Evolutionary conservation across 2,113 vertebrate species (phyloP).

Genomic region (Reinhardtius hippoglossoides): DNA sequence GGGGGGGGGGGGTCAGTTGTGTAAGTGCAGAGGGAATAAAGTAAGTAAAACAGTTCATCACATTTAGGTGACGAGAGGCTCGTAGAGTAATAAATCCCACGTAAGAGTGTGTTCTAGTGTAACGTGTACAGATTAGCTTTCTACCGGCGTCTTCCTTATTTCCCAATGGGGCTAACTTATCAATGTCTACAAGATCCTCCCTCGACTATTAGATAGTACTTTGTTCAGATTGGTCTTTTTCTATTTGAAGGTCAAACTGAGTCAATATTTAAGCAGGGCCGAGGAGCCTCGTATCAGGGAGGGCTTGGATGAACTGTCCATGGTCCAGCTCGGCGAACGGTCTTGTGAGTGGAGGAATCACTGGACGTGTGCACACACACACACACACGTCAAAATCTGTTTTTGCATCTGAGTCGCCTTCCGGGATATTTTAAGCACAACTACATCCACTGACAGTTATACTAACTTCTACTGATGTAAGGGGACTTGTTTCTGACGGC

Average conservation of each 20-base stretch:
- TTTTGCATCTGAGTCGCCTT: slow-evolving; percentile 8
- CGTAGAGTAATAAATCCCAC: slow-evolving; percentile 10
- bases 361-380: too few relatives aligned
- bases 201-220: slow-evolving; percentile 42
- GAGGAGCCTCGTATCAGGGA: slow-evolving; percentile 3
- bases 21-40: slow-evolving; percentile 6
- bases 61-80: slow-evolving; percentile 28
- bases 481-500: background rate
- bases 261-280: slow-evolving; percentile 54
- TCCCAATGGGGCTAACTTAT: slow-evolving; percentile 46
- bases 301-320: background rate
- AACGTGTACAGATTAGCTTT: slow-evolving; percentile 38
- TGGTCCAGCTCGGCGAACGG: too few relatives aligned
- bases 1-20: background rate
- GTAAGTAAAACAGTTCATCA: slow-evolving; percentile 43
- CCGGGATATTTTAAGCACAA: slow-evolving; percentile 21
- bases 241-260: slow-evolving; percentile 59
- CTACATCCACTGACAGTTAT: slow-evolving; percentile 27
- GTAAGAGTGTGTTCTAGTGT: slow-evolving; percentile 9
- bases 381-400: background rate
- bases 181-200: slow-evolving; percentile 28
- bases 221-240: slow-evolving; percentile 39
- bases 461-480: slow-evolving; percentile 30
- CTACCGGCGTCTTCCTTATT: slow-evolving; percentile 31
- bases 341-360: too few relatives aligned